These are phyloP conservation scores for Drosophila putrida DNA, from an alignment of 2,888 invertebrate genomes.

Conservation along the genomic window DNA sequence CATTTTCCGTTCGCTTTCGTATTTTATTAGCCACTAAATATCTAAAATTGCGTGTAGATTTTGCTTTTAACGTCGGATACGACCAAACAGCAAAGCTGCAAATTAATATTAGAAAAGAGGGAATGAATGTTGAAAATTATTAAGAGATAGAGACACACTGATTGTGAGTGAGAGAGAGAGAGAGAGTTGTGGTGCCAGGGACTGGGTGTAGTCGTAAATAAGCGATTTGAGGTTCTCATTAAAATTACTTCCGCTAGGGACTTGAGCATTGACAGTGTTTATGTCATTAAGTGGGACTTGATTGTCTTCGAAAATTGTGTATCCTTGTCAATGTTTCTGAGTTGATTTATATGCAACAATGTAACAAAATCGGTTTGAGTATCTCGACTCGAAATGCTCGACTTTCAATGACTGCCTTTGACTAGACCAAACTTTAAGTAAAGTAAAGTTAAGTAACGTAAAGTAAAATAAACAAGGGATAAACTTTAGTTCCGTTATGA, in stretches of 20 bases:
- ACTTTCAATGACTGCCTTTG: neutral
- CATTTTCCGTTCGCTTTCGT: conserved; percentile 48
- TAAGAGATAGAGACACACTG: neutral
- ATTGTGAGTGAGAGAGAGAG: neutral
- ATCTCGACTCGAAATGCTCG: neutral
- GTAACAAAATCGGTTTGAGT: neutral
- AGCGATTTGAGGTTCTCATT: conserved; percentile 57
- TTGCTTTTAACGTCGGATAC: conserved; percentile 40
- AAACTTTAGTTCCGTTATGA: conserved; percentile 9
- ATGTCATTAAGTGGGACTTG: conserved; percentile 71
- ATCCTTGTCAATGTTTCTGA: conserved; percentile 31
- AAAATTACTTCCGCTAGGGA: conserved; percentile 66
- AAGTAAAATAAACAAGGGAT: conserved; percentile 4
- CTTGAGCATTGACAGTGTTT: conserved; percentile 41
- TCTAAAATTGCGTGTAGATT: conserved; percentile 46
- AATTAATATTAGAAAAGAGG: conserved; percentile 58
- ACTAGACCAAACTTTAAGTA: neutral
- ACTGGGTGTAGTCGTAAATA: conserved; percentile 7
- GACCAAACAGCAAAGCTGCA: conserved; percentile 40
- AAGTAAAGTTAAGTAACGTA: neutral
- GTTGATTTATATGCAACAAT: conserved; percentile 25
- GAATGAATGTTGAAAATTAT: neutral
- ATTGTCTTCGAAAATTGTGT: conserved; percentile 29
- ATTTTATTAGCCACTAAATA: conserved; percentile 76
- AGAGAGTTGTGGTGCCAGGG: neutral